phyloP scores from a whole-genome alignment of 2,888 invertebrate species.

The Endomychus coccineus region DNA sequence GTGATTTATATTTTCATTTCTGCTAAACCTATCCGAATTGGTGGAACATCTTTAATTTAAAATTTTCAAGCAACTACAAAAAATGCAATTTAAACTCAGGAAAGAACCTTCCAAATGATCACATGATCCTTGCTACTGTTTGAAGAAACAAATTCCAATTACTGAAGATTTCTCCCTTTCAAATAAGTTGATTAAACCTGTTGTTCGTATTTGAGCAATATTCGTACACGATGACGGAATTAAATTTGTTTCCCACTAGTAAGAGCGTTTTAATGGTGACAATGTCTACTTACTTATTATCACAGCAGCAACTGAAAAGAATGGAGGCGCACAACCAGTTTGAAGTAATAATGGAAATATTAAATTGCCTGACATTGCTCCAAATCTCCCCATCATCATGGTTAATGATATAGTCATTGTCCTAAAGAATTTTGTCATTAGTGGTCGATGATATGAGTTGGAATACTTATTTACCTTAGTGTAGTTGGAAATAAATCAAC shows the following conservation, averaged over 20 bases:
- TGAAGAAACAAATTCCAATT: neutral
- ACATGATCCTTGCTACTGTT: neutral
- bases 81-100: too few relatives aligned
- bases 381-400: conserved; percentile 63
- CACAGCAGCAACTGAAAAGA: conserved; percentile 57
- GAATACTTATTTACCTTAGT: conserved; percentile 46
- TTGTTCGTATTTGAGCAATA: too few relatives aligned
- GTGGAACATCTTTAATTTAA: too few relatives aligned
- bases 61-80: too few relatives aligned
- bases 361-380: conserved; percentile 64
- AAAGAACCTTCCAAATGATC: too few relatives aligned
- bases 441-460: neutral
- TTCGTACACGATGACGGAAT: too few relatives aligned
- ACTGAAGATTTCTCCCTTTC: too few relatives aligned
- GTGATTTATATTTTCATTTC: too few relatives aligned
- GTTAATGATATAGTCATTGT: conserved; percentile 65
- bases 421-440: conserved; percentile 42
- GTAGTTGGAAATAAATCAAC: conserved; percentile 62
- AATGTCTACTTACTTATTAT: conserved; percentile 49
- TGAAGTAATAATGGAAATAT: conserved; percentile 61
- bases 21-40: too few relatives aligned
- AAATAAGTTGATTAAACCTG: too few relatives aligned
- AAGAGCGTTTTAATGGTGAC: neutral
- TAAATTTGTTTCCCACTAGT: too few relatives aligned
- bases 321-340: conserved; percentile 65